These are phyloP conservation scores for Oryzias woworae DNA, from an alignment of 2,113 vertebrate species.

Conservation along the genomic window DNA sequence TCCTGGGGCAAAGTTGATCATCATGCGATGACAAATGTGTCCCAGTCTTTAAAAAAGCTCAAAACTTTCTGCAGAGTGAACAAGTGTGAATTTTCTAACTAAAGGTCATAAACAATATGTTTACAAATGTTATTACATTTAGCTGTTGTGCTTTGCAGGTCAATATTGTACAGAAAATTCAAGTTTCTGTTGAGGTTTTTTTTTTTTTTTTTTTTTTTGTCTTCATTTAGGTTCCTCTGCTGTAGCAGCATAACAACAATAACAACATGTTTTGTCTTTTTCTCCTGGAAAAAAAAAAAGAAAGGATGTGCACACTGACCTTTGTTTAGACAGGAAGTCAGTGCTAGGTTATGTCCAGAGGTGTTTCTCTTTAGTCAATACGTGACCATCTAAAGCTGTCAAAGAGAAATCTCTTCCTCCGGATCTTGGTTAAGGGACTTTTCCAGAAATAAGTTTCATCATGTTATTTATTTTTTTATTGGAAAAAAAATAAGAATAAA, in stretches of 20 bases:
- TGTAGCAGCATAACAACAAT: conserved; percentile 63
- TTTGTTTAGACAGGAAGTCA: conserved; percentile 83
- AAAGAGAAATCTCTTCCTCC: conserved; percentile 73
- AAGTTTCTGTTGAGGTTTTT: conserved; percentile 70
- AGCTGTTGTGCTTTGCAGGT: conserved; percentile 87
- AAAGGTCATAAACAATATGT: conserved; percentile 74
- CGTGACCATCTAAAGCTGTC: conserved; percentile 84
- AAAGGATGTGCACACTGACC: conserved; percentile 74
- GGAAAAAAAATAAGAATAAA: conserved; percentile 77
- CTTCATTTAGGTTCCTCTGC: conserved; percentile 52
- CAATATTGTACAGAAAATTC: conserved; percentile 85
- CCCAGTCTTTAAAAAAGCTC: conserved; percentile 67
- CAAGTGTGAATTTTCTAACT: conserved; percentile 76
- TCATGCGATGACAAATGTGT: conserved; percentile 70
- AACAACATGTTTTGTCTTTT: conserved; percentile 35
- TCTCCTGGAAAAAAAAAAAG: conserved; percentile 69
- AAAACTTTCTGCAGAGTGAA: conserved; percentile 81
- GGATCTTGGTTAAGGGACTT: conserved; percentile 62
- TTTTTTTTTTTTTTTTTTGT: background rate
- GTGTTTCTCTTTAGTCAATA: conserved; percentile 87
- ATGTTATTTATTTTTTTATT: conserved; percentile 80
- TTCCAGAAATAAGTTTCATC: conserved; percentile 78
- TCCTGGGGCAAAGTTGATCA: too few relatives aligned
- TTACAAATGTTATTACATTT: conserved; percentile 96
- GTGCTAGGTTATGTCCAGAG: conserved; percentile 85